Percentiles rank a stretch among this genome's conserved stretches.
These are phyloP conservation scores for Schizopygopsis pylzovi DNA, from an alignment of 2,797 vertebrate genomes.

Conservation along the genomic window DNA sequence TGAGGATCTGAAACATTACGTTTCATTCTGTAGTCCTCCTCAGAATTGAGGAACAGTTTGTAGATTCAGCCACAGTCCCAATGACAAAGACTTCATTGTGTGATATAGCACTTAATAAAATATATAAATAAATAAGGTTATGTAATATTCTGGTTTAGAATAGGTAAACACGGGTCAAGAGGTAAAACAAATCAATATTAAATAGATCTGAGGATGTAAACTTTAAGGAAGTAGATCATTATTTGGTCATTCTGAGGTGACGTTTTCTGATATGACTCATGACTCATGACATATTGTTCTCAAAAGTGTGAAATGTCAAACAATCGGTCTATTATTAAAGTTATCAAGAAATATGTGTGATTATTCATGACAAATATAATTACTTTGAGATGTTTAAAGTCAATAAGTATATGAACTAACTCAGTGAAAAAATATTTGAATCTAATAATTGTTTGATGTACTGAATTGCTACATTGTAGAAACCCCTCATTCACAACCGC, in stretches of 20 bases:
- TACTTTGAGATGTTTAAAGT: not conserved
- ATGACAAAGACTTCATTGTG: not conserved
- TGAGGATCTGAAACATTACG: conserved; percentile 22
- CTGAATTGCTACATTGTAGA: not conserved
- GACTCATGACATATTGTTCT: not conserved
- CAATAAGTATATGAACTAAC: not conserved
- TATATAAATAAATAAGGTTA: not conserved
- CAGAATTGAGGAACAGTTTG: not conserved
- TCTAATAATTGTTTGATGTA: not conserved
- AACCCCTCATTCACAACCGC: not conserved
- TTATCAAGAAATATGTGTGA: not conserved
- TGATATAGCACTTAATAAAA: not conserved
- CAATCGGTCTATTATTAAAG: not conserved
- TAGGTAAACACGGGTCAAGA: not conserved
- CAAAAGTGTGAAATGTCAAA: not conserved
- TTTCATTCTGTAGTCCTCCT: not conserved
- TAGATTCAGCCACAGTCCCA: not conserved
- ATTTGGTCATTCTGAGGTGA: not conserved
- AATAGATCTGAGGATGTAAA: not conserved
- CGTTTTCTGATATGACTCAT: not conserved
- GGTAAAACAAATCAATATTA: not conserved
- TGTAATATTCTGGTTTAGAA: not conserved
- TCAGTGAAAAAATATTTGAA: not conserved
- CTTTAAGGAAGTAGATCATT: not conserved
- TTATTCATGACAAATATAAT: not conserved